Conservation (phyloP, 2,797 vertebrate genomes). For the Enteromius thamalakanensis region DNA sequence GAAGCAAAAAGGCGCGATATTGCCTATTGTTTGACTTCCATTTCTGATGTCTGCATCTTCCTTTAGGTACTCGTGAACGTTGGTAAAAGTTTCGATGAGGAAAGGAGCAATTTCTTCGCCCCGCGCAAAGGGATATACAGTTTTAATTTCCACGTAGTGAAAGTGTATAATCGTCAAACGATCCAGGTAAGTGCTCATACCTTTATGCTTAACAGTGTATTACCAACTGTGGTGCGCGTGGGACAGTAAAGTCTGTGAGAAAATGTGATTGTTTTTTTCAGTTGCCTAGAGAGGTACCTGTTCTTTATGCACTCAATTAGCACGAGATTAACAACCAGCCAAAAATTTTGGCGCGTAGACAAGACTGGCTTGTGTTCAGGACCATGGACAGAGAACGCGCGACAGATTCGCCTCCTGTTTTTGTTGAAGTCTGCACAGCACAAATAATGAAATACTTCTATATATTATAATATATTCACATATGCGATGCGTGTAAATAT, state of each 20-base stretch:
- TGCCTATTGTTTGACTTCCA: slow-evolving; percentile 2
- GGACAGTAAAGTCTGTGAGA: not conserved
- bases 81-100: slow-evolving; percentile 93
- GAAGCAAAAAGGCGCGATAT: not conserved
- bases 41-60: slow-evolving; percentile 44
- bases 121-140: slow-evolving; percentile 99
- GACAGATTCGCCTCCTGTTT: not conserved
- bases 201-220: not conserved
- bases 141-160: slow-evolving; percentile 99
- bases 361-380: slow-evolving; percentile 29
- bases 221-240: not conserved
- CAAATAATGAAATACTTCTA: not conserved
- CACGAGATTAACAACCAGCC: not conserved
- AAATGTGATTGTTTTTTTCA: not conserved
- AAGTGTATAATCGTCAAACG: slow-evolving; percentile 98
- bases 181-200: slow-evolving; percentile 87
- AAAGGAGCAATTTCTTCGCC: slow-evolving; percentile 94
- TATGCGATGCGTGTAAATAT: slow-evolving; percentile 62
- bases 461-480: not conserved
- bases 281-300: not conserved
- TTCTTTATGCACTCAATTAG: not conserved
- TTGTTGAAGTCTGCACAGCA: not conserved
- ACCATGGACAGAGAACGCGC: slow-evolving; percentile 43
- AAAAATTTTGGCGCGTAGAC: not conserved
- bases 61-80: slow-evolving; percentile 93